These are phyloP conservation scores for Pomacea maculata DNA, from an alignment of 1,140 invertebrate genomes.

Conservation along the genomic window DNA sequence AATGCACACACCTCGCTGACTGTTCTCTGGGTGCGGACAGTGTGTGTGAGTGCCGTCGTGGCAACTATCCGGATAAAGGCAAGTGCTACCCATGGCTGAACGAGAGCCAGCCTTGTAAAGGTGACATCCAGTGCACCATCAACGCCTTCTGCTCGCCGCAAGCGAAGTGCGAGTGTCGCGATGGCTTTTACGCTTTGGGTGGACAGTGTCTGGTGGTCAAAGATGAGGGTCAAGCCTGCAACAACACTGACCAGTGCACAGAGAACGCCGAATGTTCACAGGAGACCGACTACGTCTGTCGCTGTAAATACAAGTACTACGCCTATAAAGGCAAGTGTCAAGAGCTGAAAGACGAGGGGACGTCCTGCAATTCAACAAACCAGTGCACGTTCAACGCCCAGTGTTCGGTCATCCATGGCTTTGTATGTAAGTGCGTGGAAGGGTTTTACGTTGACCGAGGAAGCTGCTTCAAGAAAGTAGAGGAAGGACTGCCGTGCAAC, in stretches of 20 bases:
- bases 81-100: constrained; percentile 14
- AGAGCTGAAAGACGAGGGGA: constrained; percentile 11
- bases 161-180: constrained; percentile 18
- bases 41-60: constrained; percentile 23
- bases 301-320: constrained; percentile 25
- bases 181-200: constrained; percentile 11
- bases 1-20: constrained; percentile 21
- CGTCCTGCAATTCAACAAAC: constrained; percentile 7
- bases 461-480: constrained; percentile 23
- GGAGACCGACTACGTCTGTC: neutral
- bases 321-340: constrained; percentile 15
- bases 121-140: constrained; percentile 22
- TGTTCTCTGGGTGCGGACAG: constrained; percentile 15
- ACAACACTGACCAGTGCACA: constrained; percentile 17
- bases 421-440: constrained; percentile 24
- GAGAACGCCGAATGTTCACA: constrained; percentile 6
- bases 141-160: constrained; percentile 16
- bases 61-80: constrained; percentile 26
- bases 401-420: constrained; percentile 13
- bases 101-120: constrained; percentile 24
- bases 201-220: constrained; percentile 8
- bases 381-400: constrained; percentile 27
- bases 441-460: constrained; percentile 25
- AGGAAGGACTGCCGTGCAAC: constrained; percentile 19
- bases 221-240: constrained; percentile 8